Base-by-base conservation (phyloP, 2,797 vertebrate genomes). In the Champsocephalus gunnari region DNA sequence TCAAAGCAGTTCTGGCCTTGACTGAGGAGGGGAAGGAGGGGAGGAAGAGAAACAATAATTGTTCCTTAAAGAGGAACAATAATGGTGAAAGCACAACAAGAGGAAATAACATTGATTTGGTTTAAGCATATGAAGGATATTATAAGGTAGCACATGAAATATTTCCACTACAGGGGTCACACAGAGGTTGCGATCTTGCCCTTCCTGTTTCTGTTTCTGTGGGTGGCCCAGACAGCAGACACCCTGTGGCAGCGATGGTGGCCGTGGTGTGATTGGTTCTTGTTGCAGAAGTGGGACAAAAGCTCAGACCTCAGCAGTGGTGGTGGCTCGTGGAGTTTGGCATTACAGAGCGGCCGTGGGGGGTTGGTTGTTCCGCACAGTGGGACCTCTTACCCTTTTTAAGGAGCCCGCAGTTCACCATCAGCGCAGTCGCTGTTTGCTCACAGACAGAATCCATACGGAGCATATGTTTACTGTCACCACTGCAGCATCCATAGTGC, bases 191-290 rank as follows among this genome's bases (percentile, higher is more conserved):
- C 3, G 54, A 89, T 77, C 81, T 85, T 81, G 70, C 19, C 50
- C 78, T 87, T 82, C 79, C 80, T 65, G 53, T 82, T 80, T 74
- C 80, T 65, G 53, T 82, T 80, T 74, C 34, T 67, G 60, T 80
- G 69, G 65, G 56, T 82, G 79, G 78, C 64, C 79, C 68, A 74
- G 74, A 74, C 49, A 61, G 63, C 57, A 57, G 61, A 56, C 41
- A 38, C 58, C 54, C 45, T 60, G 12, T 69, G 45, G 80, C 65
- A 4, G 24, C 58, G 44, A 50, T 66, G 41, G 51, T 60, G 71
- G 14, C 44, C 48, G 62, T 64, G 49, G 21, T 62, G 49, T 24
- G 32, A 83, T 58, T 56, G 53, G 63, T 83, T 58, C 9, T 14
- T 77, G 14, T 3, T 4, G 38, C 67, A 69, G 54, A 88, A 79